Base-by-base conservation (phyloP, 2,797 vertebrate genomes). In the Ctenopoma multispine region DNA sequence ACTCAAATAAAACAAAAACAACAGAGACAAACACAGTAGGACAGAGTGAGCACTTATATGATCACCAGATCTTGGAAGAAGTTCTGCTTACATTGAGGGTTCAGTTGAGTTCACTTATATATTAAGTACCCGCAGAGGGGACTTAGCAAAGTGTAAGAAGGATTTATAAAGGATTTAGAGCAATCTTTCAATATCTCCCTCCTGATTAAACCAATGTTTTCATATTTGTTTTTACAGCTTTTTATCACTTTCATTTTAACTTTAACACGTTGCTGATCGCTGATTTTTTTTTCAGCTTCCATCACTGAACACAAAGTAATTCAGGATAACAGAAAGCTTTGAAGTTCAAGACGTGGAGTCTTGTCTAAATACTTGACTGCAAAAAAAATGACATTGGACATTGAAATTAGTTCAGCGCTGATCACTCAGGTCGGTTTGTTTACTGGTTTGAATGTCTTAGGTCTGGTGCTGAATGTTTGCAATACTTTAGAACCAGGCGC, bases 21-120 rank as follows among this genome's bases (percentile, higher is more conserved):
- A 61, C 17, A 13, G 64, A 69, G 54, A 75, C 55, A 79, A 76
- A 57, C 50, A 72, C 40, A 70, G 55, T 6, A 40, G 59, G 43
- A 50, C 1, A 2, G 55, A 72, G 40, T 38, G 59, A 60, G 61
- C 63, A 46, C 72, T 83, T 80, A 29, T 6, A 53, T 59, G 57
- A 69, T 69, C 69, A 63, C 48, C 9, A 41, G 53, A 48, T 67
- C n/a, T 66, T 68, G 57, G 78, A 88, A 74, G 68, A 75, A 74
- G 54, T 70, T 82, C 57, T 78, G 72, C 83, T 88, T 83, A 82
- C 83, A 82, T 46, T 63, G 77, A 85, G 53, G 53, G 63, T 79
- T 90, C 64, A 76, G 70, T 69, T 69, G 73, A 84, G 81, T 81
- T 79, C 62, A 68, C 80, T 79, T 69, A 56, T 62, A 74, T 56